Conservation (phyloP, 2,888 invertebrate genomes). For the Sthenelais limicola region DNA sequence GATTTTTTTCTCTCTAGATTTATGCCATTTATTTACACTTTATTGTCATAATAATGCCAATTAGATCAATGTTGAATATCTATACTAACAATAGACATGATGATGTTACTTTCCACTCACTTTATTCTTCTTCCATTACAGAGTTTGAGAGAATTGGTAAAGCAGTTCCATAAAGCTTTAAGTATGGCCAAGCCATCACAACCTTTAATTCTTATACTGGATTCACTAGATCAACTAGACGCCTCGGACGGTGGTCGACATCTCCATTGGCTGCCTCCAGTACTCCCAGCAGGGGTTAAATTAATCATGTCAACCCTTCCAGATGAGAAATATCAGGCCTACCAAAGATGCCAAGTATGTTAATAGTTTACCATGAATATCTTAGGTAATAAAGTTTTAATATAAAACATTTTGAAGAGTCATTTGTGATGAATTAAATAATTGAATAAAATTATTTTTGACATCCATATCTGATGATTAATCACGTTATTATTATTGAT, state of each 20-base stretch:
- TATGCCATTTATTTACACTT: too few species aligned
- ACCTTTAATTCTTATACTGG: conserved; percentile 57
- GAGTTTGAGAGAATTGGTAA: conserved; percentile 43
- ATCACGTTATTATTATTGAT: too few species aligned
- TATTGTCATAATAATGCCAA: too few species aligned
- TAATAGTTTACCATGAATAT: too few species aligned
- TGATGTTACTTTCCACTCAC: background rate
- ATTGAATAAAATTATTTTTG: too few species aligned
- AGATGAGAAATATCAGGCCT: conserved; percentile 44
- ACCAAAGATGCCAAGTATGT: conserved; percentile 43
- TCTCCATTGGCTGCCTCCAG: conserved; percentile 59
- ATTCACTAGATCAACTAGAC: conserved; percentile 63
- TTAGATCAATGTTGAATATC: too few species aligned
- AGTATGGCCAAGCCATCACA: background rate
- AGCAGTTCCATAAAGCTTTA: conserved; percentile 42
- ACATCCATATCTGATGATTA: too few species aligned
- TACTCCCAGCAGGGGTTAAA: conserved; percentile 57
- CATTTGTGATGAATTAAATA: too few species aligned
- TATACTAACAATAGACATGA: too few species aligned
- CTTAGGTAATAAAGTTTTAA: too few species aligned
- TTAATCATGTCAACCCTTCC: conserved; percentile 63
- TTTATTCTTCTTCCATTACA: conserved; percentile 2
- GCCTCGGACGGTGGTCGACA: conserved; percentile 58
- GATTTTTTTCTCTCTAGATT: too few species aligned
- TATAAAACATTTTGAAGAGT: too few species aligned